Conservation (phyloP, 2,888 invertebrate genomes). For the Heliconius erato region DNA sequence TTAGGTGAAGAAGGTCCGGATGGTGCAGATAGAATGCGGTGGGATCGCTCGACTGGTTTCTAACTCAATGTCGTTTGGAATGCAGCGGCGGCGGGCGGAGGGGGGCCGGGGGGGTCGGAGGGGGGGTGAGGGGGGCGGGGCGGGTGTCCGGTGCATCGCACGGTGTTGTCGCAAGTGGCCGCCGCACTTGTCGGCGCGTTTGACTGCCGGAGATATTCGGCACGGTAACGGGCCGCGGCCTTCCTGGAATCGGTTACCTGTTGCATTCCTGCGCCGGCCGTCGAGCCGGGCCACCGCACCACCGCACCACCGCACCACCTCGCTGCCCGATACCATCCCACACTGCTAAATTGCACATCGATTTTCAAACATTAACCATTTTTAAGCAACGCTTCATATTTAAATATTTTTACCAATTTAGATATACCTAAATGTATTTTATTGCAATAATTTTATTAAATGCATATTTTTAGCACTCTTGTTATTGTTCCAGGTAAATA, state of each 20-base stretch:
- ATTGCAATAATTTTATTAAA: background rate
- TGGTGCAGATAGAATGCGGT: conserved; percentile 73
- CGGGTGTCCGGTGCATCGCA: conserved; percentile 70
- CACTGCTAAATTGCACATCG: conserved; percentile 6
- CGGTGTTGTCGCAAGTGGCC: conserved; percentile 84
- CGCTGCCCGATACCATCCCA: conserved; percentile 21
- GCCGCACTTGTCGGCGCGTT: conserved; percentile 85
- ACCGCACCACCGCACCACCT: too few relatives aligned
- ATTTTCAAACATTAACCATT: conserved; percentile 15
- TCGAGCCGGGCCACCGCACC: conserved; percentile 64
- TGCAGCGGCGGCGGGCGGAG: conserved; percentile 65
- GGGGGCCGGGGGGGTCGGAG: conserved; percentile 44
- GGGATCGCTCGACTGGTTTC: conserved; percentile 80
- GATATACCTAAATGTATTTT: background rate
- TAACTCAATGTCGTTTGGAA: conserved; percentile 83
- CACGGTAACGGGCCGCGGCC: conserved; percentile 85
- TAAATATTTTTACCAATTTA: background rate
- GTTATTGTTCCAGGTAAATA: background rate
- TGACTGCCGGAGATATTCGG: conserved; percentile 85
- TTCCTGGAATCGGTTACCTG: conserved; percentile 86
- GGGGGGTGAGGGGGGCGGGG: conserved; percentile 58
- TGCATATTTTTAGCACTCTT: too few relatives aligned
- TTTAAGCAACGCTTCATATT: background rate
- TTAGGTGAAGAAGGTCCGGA: conserved; percentile 60
- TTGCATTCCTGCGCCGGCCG: conserved; percentile 81